These are phyloP conservation scores for Elmis aenea DNA, from an alignment of 2,888 invertebrate species.

Conservation along the genomic window DNA sequence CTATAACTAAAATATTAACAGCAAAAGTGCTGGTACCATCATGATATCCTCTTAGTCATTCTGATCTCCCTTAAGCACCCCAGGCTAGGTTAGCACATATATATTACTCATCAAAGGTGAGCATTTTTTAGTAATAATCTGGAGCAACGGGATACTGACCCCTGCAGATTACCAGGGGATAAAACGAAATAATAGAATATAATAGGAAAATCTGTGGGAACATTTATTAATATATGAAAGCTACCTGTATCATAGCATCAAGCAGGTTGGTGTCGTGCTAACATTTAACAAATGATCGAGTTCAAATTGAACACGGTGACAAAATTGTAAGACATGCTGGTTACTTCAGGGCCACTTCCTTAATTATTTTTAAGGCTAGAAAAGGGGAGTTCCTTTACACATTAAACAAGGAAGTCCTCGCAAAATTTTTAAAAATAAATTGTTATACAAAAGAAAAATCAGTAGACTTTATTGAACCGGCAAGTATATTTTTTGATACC, in stretches of 20 bases:
- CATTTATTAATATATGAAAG: constrained; percentile 5
- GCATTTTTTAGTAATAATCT: constrained; percentile 27
- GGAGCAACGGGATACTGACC: constrained; percentile 28
- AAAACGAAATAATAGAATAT: constrained; percentile 10
- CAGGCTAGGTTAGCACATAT: constrained; percentile 17
- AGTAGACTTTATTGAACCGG: no score
- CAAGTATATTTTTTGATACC: no score
- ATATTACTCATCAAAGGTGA: constrained; percentile 30
- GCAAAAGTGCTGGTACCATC: constrained; percentile 31
- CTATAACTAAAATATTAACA: constrained; percentile 23
- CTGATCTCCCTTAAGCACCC: constrained; percentile 15
- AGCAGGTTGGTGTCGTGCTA: no score
- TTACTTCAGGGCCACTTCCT: no score
- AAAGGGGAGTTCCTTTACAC: no score
- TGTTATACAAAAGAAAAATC: no score
- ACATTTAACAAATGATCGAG: no score
- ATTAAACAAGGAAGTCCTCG: no score
- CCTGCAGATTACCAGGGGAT: constrained; percentile 20
- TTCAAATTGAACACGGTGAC: no score
- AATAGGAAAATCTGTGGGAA: constrained; percentile 24
- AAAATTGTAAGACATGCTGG: no score
- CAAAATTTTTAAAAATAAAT: no score
- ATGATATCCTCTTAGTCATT: constrained; percentile 21
- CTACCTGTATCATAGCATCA: constrained; percentile 15
- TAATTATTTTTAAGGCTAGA: no score